These are phyloP conservation scores for Zoanthus sansibaricus DNA, from an alignment of 92 coral and sea anemone species.

Conservation along the genomic window DNA sequence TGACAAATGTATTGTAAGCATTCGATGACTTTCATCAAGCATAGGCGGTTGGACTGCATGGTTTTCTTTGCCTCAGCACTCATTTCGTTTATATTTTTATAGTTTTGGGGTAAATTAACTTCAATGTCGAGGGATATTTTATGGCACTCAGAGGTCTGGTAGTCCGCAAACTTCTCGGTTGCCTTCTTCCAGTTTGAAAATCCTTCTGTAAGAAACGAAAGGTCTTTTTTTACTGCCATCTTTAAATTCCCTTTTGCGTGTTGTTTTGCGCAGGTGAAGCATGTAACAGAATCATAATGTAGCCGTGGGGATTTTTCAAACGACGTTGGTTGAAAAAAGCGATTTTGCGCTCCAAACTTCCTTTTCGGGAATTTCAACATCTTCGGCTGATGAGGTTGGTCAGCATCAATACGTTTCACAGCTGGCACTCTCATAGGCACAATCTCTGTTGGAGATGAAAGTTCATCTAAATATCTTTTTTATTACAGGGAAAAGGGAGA, in stretches of 20 bases:
- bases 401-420: neutral
- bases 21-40: slow-evolving; percentile 31
- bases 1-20: neutral
- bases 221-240: neutral
- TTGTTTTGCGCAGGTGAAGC: slow-evolving; percentile 21
- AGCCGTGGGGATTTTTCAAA: slow-evolving; percentile 14
- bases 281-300: slow-evolving; percentile 26
- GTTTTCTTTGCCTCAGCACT: neutral
- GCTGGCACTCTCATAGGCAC: no score
- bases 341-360: slow-evolving; percentile 3
- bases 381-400: slow-evolving; percentile 43
- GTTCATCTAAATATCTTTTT: no score
- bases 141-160: slow-evolving; percentile 19
- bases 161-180: neutral
- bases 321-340: slow-evolving; percentile 27
- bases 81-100: neutral
- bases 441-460: no score
- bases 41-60: slow-evolving; percentile 8
- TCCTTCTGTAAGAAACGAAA: slow-evolving; percentile 12
- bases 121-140: slow-evolving; percentile 22
- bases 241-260: slow-evolving; percentile 30
- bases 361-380: slow-evolving; percentile 29
- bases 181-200: slow-evolving; percentile 38
- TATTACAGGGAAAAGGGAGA: no score
- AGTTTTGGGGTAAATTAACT: neutral